These are phyloP conservation scores for Gnatocerus cornutus DNA, from an alignment of 2,888 invertebrate species.

Conservation along the genomic window DNA sequence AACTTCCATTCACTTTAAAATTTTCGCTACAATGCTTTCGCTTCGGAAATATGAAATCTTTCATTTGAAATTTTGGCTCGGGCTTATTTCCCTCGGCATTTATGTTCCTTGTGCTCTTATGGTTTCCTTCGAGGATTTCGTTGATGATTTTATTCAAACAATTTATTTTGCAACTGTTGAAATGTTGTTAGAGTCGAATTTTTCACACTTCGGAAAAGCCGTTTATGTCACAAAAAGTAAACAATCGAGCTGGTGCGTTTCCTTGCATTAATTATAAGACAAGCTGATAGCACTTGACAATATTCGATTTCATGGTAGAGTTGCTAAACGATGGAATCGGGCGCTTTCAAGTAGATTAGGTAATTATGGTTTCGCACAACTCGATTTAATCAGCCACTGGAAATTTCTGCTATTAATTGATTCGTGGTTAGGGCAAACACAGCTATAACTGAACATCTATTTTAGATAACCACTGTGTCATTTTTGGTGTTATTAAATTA, in stretches of 20 bases:
- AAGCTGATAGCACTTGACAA: constrained; percentile 36
- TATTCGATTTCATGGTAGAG: constrained; percentile 38
- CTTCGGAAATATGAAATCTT: constrained; percentile 35
- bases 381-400: constrained; percentile 40
- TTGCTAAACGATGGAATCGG: constrained; percentile 45
- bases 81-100: constrained; percentile 30
- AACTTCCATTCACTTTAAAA: constrained; percentile 29
- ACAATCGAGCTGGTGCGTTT: constrained; percentile 17
- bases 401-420: constrained; percentile 45
- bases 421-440: constrained; percentile 29
- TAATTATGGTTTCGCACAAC: constrained; percentile 46
- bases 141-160: constrained; percentile 37
- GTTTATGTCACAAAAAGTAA: constrained; percentile 20
- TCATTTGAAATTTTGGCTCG: constrained; percentile 26
- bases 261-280: constrained; percentile 42
- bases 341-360: constrained; percentile 42
- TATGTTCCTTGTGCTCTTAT: constrained; percentile 39
- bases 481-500: neutral
- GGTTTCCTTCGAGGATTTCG: constrained; percentile 31
- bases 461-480: neutral
- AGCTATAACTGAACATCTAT: constrained; percentile 6
- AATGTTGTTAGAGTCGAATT: constrained; percentile 13
- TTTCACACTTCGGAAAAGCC: no score
- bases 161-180: constrained; percentile 27
- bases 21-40: constrained; percentile 32